phyloP scores from a whole-genome alignment of 2,888 invertebrate genomes.

The Hirudinaria manillensis region DNA sequence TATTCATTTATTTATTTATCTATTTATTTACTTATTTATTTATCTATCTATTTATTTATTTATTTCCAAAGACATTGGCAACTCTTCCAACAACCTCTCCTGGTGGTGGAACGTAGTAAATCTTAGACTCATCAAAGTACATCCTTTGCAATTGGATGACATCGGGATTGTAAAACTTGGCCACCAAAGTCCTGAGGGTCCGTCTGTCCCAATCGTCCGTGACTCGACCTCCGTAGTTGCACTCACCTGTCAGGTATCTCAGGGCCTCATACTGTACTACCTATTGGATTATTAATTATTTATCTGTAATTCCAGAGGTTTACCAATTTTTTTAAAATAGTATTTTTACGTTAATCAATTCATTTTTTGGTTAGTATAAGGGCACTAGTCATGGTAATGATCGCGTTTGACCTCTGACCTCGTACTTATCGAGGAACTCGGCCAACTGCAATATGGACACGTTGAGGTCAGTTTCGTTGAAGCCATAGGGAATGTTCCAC shows the following conservation, averaged over 20 bases:
- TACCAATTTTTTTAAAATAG: no score
- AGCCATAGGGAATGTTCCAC: constrained; percentile 58
- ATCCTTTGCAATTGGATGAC: constrained; percentile 28
- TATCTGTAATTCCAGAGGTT: background rate
- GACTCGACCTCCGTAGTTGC: constrained; percentile 58
- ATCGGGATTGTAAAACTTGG: constrained; percentile 52
- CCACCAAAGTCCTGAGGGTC: constrained; percentile 55
- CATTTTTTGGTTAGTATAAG: background rate
- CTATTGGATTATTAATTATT: constrained; percentile 40
- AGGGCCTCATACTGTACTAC: constrained; percentile 56
- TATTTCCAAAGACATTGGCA: background rate
- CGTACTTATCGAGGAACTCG: constrained; percentile 57
- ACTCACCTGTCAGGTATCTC: constrained; percentile 57
- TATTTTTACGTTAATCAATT: no score
- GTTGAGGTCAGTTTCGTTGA: constrained; percentile 57
- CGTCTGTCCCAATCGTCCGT: constrained; percentile 58
- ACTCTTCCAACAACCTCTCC: background rate
- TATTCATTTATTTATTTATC: no score
- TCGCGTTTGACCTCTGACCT: constrained; percentile 44
- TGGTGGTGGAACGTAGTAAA: constrained; percentile 19
- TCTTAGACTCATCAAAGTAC: constrained; percentile 3
- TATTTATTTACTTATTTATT: no score
- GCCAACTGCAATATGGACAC: constrained; percentile 56
- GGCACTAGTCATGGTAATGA: no score
- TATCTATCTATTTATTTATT: no score